phyloP scores from a whole-genome alignment of 2,888 invertebrate species.

The Eumacrocentrus americanus region DNA sequence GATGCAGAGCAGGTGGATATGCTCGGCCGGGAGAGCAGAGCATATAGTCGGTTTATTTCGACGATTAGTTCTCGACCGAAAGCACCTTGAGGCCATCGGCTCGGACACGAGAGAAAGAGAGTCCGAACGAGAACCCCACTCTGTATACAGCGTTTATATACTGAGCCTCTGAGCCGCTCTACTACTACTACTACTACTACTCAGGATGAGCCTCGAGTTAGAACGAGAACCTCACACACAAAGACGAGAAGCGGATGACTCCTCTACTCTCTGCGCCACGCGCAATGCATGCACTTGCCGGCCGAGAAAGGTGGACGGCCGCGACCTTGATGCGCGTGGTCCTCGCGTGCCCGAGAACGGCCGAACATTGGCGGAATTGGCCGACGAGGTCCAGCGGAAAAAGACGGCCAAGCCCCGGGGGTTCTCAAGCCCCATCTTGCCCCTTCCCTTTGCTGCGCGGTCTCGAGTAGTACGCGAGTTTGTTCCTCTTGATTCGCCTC shows the following conservation, averaged over 20 bases:
- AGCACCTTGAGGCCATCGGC: constrained; percentile 8
- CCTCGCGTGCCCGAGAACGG: constrained; percentile 42
- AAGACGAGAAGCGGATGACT: constrained; percentile 12
- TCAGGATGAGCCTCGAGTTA: neutral
- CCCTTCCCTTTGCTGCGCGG: constrained; percentile 33
- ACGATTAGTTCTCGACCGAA: constrained; percentile 36
- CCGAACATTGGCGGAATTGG: constrained; percentile 30
- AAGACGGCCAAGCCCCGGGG: constrained; percentile 32
- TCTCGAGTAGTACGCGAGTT: constrained; percentile 29
- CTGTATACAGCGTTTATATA: no score
- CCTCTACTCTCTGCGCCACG: constrained; percentile 8
- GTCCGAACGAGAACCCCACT: neutral
- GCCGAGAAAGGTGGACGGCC: constrained; percentile 36
- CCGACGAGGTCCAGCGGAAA: constrained; percentile 32
- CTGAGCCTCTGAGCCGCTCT: neutral
- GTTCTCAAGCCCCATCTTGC: constrained; percentile 34
- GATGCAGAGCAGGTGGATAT: constrained; percentile 28
- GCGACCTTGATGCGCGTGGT: constrained; percentile 46
- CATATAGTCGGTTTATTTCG: constrained; percentile 28
- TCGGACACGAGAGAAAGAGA: neutral
- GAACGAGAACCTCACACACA: constrained; percentile 15
- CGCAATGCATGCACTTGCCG: constrained; percentile 35
- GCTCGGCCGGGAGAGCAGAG: neutral
- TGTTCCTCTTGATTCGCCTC: constrained; percentile 26
- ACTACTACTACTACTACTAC: neutral